phyloP scores from a whole-genome alignment of 37 sponge, comb jelly and placozoan genomes.

The Mnemiopsis leidyi region DNA sequence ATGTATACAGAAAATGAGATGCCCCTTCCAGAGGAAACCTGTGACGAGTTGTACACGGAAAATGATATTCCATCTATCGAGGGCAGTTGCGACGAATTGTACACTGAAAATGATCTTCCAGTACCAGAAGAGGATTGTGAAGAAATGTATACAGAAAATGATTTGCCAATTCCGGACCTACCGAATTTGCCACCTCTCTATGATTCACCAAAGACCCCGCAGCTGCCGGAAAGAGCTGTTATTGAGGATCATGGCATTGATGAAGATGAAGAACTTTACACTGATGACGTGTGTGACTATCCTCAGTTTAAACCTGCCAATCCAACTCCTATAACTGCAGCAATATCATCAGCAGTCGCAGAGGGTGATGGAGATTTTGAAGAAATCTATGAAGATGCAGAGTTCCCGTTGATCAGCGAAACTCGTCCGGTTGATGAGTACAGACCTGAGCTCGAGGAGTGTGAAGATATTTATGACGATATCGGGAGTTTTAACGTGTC shows the following conservation, averaged over 20 bases:
- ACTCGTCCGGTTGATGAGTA: neutral
- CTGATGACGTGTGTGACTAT: neutral
- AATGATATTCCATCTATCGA: neutral
- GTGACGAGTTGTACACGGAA: neutral
- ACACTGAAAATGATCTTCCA: neutral
- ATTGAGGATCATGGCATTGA: neutral
- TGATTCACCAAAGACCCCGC: neutral
- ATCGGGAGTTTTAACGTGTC: neutral
- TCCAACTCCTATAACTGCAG: no score
- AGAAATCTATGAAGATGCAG: neutral
- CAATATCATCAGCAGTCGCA: no score
- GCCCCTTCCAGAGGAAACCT: neutral
- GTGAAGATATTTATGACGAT: neutral
- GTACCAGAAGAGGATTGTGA: neutral
- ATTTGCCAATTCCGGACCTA: neutral
- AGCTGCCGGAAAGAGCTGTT: neutral
- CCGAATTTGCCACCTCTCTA: neutral
- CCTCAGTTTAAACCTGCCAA: neutral
- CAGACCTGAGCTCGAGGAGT: neutral
- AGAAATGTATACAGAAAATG: neutral
- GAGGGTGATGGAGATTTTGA: neutral
- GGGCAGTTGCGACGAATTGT: neutral
- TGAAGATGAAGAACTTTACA: neutral
- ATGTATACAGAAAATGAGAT: neutral
- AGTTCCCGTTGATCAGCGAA: neutral